Evolutionary conservation across 2,797 vertebrate species (phyloP), one percentile per base, ranked within the genome.

Genomic region (Tinamus major): DNA sequence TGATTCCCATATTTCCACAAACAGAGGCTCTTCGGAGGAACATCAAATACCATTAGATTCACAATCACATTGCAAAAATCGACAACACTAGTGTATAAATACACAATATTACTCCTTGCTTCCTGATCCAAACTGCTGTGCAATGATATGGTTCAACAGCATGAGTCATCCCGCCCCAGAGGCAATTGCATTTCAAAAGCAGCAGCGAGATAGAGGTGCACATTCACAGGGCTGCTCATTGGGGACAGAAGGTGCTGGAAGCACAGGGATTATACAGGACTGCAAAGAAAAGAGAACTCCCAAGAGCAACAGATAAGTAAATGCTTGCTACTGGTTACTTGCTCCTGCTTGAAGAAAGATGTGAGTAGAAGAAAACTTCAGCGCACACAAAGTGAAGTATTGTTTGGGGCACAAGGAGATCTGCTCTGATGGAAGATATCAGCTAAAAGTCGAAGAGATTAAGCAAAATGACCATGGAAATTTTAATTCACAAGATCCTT

Each of bases 401-500:
- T 27, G 61, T 39, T 46, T 26, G 76, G 64, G 89, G 46, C 75
- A 55, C 29, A 18, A 49, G 78, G 76, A 31, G 35, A 27, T 26
- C 59, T 42, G 42, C 67, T 75, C 37, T 84, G 70, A 41, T 11
- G 39, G 76, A 63, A 87, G 75, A 53, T 95, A 90, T n/a, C 72
- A 77, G 58, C 63, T 17, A 48, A 69, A 71, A 94, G 77, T 11
- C 87, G 44, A 69, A 70, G 74, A 87, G 93, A 91, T 93, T 84
- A 95, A 56, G 89, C 67, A 68, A 93, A 95, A 93, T 2, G 13
- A 89, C 79, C 68, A 6, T 41, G 87, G 87, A 58, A 79, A 79
- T 94, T 92, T 83, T 93, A 92, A 96, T 95, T 97, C 95, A 95
- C 41, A 2, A 94, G 91, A 88, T 96, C 87, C n/a, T 23, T 89